These are phyloP conservation scores for Apis dorsata DNA, from an alignment of 1,140 invertebrate genomes.

Conservation along the genomic window DNA sequence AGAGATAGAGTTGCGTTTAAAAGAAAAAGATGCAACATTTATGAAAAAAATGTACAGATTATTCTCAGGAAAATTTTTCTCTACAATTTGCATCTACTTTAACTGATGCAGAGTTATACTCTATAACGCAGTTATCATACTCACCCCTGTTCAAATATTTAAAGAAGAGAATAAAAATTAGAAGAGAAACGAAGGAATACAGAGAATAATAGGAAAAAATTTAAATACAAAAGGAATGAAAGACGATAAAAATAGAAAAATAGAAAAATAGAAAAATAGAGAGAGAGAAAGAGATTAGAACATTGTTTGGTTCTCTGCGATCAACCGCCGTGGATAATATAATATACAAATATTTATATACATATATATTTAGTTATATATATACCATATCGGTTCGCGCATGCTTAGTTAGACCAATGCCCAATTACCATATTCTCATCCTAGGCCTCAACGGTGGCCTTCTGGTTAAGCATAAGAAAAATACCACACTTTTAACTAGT, in stretches of 20 bases:
- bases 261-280: neutral
- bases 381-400: constrained; percentile 54
- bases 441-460: constrained; percentile 92
- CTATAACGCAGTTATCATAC: too few relatives aligned
- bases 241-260: neutral
- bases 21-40: too few relatives aligned
- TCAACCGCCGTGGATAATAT: constrained; percentile 60
- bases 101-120: too few relatives aligned
- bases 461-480: constrained; percentile 82
- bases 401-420: constrained; percentile 73
- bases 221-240: neutral
- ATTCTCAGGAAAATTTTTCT: too few relatives aligned
- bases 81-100: too few relatives aligned
- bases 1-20: too few relatives aligned
- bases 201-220: too few relatives aligned
- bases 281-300: neutral
- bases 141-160: too few relatives aligned
- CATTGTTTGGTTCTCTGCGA: constrained; percentile 64
- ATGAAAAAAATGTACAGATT: too few relatives aligned
- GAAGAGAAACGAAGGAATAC: neutral
- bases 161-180: neutral
- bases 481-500: constrained; percentile 76
- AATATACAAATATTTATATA: constrained; percentile 49
- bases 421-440: constrained; percentile 93
- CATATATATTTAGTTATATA: constrained; percentile 36